Evolutionary conservation across 2,797 vertebrate genomes (phyloP).

Genomic region (Sebastiscus tertius): DNA sequence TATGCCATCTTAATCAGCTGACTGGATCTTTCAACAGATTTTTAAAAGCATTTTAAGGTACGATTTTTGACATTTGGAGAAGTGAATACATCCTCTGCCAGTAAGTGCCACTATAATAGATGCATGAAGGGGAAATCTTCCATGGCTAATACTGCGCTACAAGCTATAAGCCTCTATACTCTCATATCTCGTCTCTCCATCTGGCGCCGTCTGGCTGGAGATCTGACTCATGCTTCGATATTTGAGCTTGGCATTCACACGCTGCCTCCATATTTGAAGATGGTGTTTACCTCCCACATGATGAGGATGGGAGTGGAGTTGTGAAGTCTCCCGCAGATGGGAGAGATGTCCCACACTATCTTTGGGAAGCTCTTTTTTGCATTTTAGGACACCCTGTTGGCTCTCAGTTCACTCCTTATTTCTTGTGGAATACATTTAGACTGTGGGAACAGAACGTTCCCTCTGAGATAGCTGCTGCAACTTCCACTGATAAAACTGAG

Average conservation of each 20-base stretch:
- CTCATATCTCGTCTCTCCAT: conserved; percentile 25
- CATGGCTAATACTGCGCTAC: not conserved
- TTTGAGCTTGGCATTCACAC: conserved; percentile 29
- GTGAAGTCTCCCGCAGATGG: conserved; percentile 31
- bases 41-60: not conserved
- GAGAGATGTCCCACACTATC: conserved; percentile 21
- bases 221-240: conserved; percentile 24
- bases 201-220: conserved; percentile 44
- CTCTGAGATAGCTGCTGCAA: not conserved
- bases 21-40: not conserved
- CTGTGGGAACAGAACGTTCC: not conserved
- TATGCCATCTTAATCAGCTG: not conserved
- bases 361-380: conserved; percentile 19
- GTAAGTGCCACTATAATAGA: not conserved
- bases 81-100: not conserved
- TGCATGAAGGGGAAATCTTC: not conserved
- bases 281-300: conserved; percentile 44
- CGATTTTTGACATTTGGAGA: not conserved
- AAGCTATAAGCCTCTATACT: not conserved
- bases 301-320: conserved; percentile 16
- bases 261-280: conserved; percentile 14
- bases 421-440: not conserved
- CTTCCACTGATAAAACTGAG: not conserved
- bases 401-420: not conserved
- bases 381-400: conserved; percentile 15